These are phyloP conservation scores for Dusona sp. DNA, from an alignment of 2,888 invertebrate genomes.

Conservation along the genomic window DNA sequence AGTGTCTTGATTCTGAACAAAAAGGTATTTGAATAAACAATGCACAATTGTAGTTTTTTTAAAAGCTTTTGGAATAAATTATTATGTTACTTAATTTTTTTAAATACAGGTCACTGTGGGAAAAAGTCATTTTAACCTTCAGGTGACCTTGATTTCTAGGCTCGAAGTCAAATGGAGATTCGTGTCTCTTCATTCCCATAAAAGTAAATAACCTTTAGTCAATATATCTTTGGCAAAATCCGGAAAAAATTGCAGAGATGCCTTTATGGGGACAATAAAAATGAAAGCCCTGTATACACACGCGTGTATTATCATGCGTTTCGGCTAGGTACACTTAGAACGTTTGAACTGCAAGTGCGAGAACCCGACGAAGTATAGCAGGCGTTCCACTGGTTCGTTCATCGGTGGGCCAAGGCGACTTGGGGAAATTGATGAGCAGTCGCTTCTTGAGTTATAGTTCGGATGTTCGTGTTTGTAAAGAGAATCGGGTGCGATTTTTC, in stretches of 20 bases:
- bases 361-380: conserved; percentile 21
- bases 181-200: too few relatives aligned
- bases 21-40: too few relatives aligned
- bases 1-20: too few relatives aligned
- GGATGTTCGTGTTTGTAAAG: conserved; percentile 29
- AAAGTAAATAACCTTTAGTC: too few relatives aligned
- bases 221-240: too few relatives aligned
- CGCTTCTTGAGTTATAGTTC: conserved; percentile 79
- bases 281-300: neutral
- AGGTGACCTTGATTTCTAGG: too few relatives aligned
- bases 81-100: too few relatives aligned
- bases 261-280: neutral
- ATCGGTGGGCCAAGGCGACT: conserved; percentile 68
- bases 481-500: conserved; percentile 4
- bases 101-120: too few relatives aligned
- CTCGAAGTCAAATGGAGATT: too few relatives aligned
- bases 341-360: conserved; percentile 43
- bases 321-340: conserved; percentile 6
- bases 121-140: too few relatives aligned
- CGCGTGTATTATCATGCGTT: conserved; percentile 15
- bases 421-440: conserved; percentile 78
- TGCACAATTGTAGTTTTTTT: too few relatives aligned
- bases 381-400: conserved; percentile 40
- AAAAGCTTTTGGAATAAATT: too few relatives aligned
- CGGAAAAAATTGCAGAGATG: neutral